Conservation (phyloP, 2,797 vertebrate species). For the Valencia hispanica region DNA sequence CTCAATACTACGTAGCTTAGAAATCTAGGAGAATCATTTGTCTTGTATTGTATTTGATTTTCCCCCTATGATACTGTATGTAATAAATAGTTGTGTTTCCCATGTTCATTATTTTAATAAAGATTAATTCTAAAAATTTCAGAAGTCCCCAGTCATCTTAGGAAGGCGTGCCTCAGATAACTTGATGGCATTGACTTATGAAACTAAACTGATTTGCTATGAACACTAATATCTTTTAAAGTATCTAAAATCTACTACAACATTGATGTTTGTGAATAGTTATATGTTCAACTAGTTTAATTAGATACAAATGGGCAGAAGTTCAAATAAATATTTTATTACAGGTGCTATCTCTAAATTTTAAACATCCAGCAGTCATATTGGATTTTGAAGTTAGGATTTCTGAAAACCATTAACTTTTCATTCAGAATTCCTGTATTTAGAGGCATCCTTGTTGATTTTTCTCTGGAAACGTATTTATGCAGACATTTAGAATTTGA, state of each 20-base stretch:
- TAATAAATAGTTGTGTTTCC: not conserved
- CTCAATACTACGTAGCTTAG: too few relatives aligned
- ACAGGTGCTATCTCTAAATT: not conserved
- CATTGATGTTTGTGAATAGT: not conserved
- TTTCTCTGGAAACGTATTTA: not conserved
- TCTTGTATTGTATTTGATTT: not conserved
- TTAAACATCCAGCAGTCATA: not conserved
- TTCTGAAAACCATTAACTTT: not conserved
- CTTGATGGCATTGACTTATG: not conserved
- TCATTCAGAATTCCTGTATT: not conserved
- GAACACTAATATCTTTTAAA: not conserved
- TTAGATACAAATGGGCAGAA: not conserved
- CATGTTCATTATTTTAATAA: not conserved
- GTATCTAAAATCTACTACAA: not conserved
- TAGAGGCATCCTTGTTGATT: not conserved
- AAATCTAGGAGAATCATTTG: too few relatives aligned
- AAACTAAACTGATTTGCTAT: not conserved
- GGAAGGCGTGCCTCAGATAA: not conserved
- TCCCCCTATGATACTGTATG: not conserved
- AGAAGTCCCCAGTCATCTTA: not conserved
- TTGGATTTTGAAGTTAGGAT: not conserved
- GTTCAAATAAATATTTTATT: not conserved
- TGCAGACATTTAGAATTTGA: not conserved
- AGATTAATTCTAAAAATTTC: not conserved
- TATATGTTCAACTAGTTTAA: not conserved